Evolutionary conservation across 2,113 vertebrate species (phyloP).

Genomic region (Gadus chalcogrammus): DNA sequence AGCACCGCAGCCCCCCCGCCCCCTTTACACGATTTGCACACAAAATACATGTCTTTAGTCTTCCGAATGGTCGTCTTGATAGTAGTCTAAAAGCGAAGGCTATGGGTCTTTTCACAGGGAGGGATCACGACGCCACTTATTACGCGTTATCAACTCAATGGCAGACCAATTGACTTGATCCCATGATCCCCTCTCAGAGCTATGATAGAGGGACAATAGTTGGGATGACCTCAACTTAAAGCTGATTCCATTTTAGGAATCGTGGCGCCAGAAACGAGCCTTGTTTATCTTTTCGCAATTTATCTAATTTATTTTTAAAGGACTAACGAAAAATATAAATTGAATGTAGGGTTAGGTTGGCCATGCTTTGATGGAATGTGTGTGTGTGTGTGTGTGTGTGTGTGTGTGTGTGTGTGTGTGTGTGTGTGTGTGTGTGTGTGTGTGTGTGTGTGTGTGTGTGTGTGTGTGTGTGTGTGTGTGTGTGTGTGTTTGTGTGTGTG

Average conservation of each 20-base stretch:
- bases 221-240: not conserved
- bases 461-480: not conserved
- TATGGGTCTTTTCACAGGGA: not conserved
- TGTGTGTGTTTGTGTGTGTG: not conserved
- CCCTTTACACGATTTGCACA: constrained; percentile 11
- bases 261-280: not conserved
- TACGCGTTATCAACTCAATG: constrained; percentile 18
- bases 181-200: constrained; percentile 11
- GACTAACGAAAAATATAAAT: too few relatives aligned
- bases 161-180: constrained; percentile 14
- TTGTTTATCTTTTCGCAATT: too few relatives aligned
- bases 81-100: constrained; percentile 4
- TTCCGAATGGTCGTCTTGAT: not conserved
- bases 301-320: too few relatives aligned
- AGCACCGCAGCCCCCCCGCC: not conserved
- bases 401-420: not conserved
- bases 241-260: not conserved
- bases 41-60: not conserved
- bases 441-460: not conserved
- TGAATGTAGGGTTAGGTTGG: too few relatives aligned
- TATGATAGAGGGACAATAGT: constrained; percentile 1
- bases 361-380: too few relatives aligned
- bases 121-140: constrained; percentile 6
- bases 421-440: not conserved
- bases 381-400: not conserved